These are phyloP conservation scores for Nothobranchius furzeri DNA, from an alignment of 2,113 vertebrate species.

Conservation along the genomic window DNA sequence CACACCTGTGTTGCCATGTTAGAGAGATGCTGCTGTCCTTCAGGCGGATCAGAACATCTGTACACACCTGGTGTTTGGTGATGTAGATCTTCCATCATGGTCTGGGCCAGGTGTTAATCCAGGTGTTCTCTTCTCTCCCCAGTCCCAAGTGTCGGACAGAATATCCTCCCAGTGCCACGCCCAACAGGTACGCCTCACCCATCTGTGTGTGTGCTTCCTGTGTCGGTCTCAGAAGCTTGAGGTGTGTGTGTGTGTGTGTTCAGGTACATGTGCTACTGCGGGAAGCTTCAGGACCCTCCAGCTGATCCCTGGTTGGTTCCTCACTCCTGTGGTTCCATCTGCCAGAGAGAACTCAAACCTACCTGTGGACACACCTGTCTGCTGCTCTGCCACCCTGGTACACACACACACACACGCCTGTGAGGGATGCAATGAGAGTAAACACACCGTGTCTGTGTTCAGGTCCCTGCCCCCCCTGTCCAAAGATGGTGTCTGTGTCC, in stretches of 20 bases:
- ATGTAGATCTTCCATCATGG: too few species aligned
- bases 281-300: slow-evolving; percentile 90
- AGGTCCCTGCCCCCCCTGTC: slow-evolving; percentile 96
- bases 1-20: too few species aligned
- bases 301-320: slow-evolving; percentile 95
- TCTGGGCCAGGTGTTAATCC: background rate
- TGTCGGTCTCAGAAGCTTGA: too few species aligned
- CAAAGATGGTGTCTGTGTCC: slow-evolving; percentile 90
- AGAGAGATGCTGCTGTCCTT: too few species aligned
- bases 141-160: slow-evolving; percentile 96
- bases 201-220: background rate
- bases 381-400: slow-evolving; percentile 97
- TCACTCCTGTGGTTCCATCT: slow-evolving; percentile 96
- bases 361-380: slow-evolving; percentile 93
- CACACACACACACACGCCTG: slow-evolving; percentile 10
- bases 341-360: slow-evolving; percentile 88
- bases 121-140: slow-evolving; percentile 17
- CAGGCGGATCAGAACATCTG: too few species aligned
- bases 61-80: too few species aligned
- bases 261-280: slow-evolving; percentile 93
- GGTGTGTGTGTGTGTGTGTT: slow-evolving; percentile 26
- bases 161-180: slow-evolving; percentile 87
- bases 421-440: too few species aligned
- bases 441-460: slow-evolving; percentile 16
- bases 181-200: slow-evolving; percentile 67